These are phyloP conservation scores for Heliconius hewitsoni DNA, from an alignment of 1,140 invertebrate genomes.

Conservation along the genomic window DNA sequence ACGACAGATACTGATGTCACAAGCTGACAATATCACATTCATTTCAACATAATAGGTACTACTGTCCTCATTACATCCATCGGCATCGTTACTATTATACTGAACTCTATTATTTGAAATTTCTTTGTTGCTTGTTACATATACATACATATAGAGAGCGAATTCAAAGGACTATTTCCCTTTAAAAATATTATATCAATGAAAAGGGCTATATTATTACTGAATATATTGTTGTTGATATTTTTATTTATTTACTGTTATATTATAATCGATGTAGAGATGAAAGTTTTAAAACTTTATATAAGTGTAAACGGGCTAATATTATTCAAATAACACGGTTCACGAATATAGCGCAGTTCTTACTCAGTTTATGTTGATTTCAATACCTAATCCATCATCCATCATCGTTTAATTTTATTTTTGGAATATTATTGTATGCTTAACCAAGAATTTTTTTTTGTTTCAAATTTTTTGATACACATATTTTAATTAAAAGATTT, in stretches of 20 bases:
- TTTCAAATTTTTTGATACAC: no score
- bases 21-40: background rate
- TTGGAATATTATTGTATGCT: no score
- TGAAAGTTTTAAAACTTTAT: no score
- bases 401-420: no score
- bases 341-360: no score
- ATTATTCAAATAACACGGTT: no score
- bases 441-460: no score
- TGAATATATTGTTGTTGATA: background rate
- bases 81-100: constrained; percentile 1
- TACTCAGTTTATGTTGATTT: no score
- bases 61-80: constrained; percentile 6
- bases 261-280: background rate
- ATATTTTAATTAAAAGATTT: no score
- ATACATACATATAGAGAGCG: background rate
- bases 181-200: background rate
- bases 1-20: background rate
- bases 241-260: background rate
- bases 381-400: no score
- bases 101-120: constrained; percentile 1
- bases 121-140: constrained; percentile 4
- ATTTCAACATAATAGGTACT: background rate
- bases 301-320: no score
- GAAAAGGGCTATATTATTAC: background rate
- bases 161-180: background rate